Conservation (phyloP, 2,113 vertebrate species). For the Corydoras maculifer region DNA sequence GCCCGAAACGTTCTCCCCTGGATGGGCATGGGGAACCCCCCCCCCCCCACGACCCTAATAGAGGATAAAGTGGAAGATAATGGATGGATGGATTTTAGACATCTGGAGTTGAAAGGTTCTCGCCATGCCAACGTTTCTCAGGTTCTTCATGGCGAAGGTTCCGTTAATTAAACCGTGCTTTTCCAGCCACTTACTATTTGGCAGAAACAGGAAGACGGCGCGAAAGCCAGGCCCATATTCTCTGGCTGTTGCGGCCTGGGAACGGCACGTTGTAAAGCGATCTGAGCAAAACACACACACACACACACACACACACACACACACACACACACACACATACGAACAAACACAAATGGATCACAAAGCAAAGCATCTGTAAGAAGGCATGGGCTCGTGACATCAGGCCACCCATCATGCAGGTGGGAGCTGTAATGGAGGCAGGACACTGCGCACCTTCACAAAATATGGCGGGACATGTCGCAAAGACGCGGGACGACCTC, state of each 20-base stretch:
- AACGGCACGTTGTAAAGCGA: slow-evolving; percentile 54
- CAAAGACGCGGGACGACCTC: background rate
- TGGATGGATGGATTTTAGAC: no score
- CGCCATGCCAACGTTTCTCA: no score
- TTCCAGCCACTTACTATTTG: slow-evolving; percentile 41
- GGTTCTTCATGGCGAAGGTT: no score
- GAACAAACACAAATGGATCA: slow-evolving; percentile 46
- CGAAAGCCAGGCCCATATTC: slow-evolving; percentile 50
- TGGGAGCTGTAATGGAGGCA: slow-evolving; percentile 36
- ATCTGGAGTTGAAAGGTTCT: no score
- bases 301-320: slow-evolving; percentile 46
- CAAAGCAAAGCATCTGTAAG: slow-evolving; percentile 43
- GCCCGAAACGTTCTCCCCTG: no score
- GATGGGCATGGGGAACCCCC: no score
- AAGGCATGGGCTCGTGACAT: slow-evolving; percentile 42
- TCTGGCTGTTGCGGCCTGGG: slow-evolving; percentile 52
- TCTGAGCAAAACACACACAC: slow-evolving; percentile 55
- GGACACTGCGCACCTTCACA: slow-evolving; percentile 31
- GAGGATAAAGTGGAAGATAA: no score
- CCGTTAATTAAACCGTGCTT: no score
- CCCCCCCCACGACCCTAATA: no score
- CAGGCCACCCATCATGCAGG: slow-evolving; percentile 20
- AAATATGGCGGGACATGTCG: slow-evolving; percentile 13
- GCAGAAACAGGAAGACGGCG: slow-evolving; percentile 55
- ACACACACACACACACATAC: slow-evolving; percentile 41